Base-by-base conservation (phyloP, 2,113 vertebrate species). In the Hiodon tergisus region DNA sequence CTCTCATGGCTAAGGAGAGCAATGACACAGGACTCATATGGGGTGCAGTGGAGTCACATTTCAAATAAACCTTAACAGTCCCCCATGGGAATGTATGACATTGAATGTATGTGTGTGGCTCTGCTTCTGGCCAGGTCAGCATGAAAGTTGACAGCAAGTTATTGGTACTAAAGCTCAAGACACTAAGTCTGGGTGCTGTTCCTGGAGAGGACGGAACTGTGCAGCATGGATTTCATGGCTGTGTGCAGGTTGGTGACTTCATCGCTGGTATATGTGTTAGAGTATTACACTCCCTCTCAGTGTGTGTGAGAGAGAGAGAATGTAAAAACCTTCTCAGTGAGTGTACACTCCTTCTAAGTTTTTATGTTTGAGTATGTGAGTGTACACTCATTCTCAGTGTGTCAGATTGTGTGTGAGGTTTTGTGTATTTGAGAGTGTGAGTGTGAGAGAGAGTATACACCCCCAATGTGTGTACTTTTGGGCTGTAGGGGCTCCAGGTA, bases 141-240 rank as follows among this genome's bases (percentile, higher is more conserved):
- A 91, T 89, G 46, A 84, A 93, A 65, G 84, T 94, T 79, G 89
- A 92, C 14, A 86, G 76, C 52, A 87, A 91, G 81, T 88, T 98
- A 73, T 88, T 87, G 14, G 94, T 92, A 10, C 88, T 93, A 75
- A 91, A 86, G 67, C 84, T 98, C 83, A 92, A 86, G 80, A 86
- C 83, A 0, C 83, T 97, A 47, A 95, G 89, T 0, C 79, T 94
- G 0, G 94, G 93, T 0, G 95, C 94, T 1, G 69, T 93, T 31
- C 79, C 79, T 0, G 88, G 81, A 2, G 83, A 86, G 2, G 85
- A 88, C 2, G 83, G 90, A 13, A 86, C 85, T 1, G 86, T 96
- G 80, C 86, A 85, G 71, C 87, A 93, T 0, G 94, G 95, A 62
- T 97, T 98, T 84, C 90, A 86, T 1, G 96, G 96, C 16, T 98